Percentiles rank a stretch among this genome's conserved stretches.
Evolutionary conservation across 2,888 invertebrate genomes (phyloP).

Genomic region (Ormyrus labotus): DNA sequence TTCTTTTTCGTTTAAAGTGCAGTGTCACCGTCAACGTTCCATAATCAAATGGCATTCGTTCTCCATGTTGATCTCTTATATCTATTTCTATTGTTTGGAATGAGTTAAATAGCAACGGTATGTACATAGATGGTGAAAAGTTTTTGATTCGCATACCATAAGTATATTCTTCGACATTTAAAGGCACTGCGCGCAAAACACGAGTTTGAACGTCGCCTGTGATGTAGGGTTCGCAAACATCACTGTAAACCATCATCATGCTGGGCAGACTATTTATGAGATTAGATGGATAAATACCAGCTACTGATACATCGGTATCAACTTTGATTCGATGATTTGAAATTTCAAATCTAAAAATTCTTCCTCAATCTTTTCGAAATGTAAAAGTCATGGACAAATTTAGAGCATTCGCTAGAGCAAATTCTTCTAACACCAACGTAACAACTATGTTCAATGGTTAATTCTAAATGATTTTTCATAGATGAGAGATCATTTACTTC

Average conservation of each 20-base stretch:
- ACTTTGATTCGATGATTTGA: not conserved
- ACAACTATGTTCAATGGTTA: not conserved
- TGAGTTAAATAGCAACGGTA: not conserved
- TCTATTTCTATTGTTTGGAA: constrained; percentile 1
- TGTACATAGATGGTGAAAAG: not conserved
- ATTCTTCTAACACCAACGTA: too few species aligned
- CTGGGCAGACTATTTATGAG: not conserved
- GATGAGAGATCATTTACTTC: not conserved
- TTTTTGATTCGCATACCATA: not conserved
- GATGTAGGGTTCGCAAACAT: constrained; percentile 1
- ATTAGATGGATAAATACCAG: not conserved
- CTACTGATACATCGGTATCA: not conserved
- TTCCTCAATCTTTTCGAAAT: not conserved
- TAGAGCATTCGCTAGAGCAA: too few species aligned
- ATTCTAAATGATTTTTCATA: not conserved
- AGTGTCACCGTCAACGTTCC: not conserved
- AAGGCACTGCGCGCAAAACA: not conserved
- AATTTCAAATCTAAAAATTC: not conserved
- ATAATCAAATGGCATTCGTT: not conserved
- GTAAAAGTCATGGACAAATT: not conserved
- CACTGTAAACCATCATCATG: too few species aligned
- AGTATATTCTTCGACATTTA: not conserved
- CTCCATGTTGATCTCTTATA: not conserved
- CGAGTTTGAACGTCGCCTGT: not conserved
- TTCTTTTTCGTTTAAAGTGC: too few species aligned